A percentile compares a stretch with the other conserved stretches of the same genome.
These are phyloP conservation scores for Nicator chloris DNA, from an alignment of 2,113 vertebrate genomes.

Conservation along the genomic window DNA sequence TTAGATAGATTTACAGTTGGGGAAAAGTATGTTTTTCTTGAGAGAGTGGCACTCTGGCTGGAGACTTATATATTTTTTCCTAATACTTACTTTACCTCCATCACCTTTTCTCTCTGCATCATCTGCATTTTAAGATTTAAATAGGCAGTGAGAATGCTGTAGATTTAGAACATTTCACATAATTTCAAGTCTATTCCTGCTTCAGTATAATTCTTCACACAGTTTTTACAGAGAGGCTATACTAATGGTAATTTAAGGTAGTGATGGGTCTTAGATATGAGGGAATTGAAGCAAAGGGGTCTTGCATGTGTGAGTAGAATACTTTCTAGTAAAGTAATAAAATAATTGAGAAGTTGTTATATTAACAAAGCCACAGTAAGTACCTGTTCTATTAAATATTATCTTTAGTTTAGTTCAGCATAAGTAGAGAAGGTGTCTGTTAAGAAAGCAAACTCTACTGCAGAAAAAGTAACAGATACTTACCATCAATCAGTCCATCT, in stretches of 20 bases:
- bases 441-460: not conserved
- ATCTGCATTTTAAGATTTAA: not conserved
- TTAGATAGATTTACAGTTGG: not conserved
- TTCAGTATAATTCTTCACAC: not conserved
- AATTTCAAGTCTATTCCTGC: not conserved
- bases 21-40: not conserved
- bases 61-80: not conserved
- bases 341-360: not conserved
- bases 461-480: not conserved
- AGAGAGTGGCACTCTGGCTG: not conserved
- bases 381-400: not conserved
- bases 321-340: not conserved
- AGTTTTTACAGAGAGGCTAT: not conserved
- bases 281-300: not conserved
- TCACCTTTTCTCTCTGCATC: not conserved
- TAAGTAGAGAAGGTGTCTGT: not conserved
- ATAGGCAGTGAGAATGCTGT: not conserved
- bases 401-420: not conserved
- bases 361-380: not conserved
- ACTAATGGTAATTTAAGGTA: not conserved
- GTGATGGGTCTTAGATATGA: not conserved
- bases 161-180: not conserved
- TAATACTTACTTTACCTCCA: not conserved
- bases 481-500: not conserved
- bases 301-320: not conserved